phyloP scores from a whole-genome alignment of 2,888 invertebrate genomes.

The Steromphala cineraria region DNA sequence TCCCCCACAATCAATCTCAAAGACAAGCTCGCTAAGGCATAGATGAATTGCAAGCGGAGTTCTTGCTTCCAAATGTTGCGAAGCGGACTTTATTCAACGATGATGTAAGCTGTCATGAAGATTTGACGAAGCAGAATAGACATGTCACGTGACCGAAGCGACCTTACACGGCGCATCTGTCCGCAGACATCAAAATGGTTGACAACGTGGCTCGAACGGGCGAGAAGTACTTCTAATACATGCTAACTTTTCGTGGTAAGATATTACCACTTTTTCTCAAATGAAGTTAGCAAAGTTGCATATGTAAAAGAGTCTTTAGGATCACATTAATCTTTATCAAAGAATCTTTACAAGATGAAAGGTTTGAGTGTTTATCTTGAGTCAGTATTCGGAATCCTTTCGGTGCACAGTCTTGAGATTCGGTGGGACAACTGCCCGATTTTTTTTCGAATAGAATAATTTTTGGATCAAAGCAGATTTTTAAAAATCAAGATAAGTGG shows the following conservation, averaged over 20 bases:
- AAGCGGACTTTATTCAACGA: neutral
- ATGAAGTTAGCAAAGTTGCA: neutral
- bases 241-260: neutral
- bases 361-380: neutral
- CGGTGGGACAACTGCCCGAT: too few species aligned
- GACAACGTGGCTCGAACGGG: neutral
- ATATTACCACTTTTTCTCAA: neutral
- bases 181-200: neutral
- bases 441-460: too few species aligned
- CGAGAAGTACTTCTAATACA: neutral
- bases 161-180: neutral
- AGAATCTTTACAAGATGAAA: neutral
- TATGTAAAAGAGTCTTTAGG: neutral
- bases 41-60: neutral
- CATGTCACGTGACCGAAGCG: neutral
- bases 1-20: too few species aligned
- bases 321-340: neutral
- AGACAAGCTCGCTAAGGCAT: neutral
- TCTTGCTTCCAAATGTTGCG: neutral
- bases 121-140: neutral
- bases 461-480: too few species aligned
- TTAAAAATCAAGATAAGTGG: too few species aligned
- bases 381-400: neutral
- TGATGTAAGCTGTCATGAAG: neutral
- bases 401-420: neutral